These are phyloP conservation scores for Actinopyga echinites DNA, from an alignment of 53 echinoderm and acorn worm species.

Conservation along the genomic window DNA sequence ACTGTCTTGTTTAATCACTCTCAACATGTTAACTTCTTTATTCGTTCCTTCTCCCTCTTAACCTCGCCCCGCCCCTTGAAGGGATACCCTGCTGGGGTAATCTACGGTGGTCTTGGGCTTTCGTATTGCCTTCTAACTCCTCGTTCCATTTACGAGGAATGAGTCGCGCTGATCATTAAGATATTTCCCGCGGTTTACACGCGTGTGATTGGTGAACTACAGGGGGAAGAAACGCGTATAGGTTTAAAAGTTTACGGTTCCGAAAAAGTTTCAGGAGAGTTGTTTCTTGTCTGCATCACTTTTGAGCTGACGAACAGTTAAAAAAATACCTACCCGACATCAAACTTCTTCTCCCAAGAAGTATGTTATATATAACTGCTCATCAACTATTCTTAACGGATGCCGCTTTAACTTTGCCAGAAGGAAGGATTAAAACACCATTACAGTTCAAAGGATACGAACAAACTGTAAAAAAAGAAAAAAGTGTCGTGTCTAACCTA, in stretches of 20 bases:
- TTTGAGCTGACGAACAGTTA: too few relatives aligned
- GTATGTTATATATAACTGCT: too few relatives aligned
- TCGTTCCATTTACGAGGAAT: neutral
- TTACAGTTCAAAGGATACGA: too few relatives aligned
- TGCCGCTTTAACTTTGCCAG: too few relatives aligned
- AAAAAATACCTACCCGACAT: too few relatives aligned
- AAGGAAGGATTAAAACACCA: too few relatives aligned
- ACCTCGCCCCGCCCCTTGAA: conserved; percentile 4
- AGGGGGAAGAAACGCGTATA: neutral
- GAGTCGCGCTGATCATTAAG: conserved; percentile 1
- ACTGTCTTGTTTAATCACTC: conserved; percentile 15
- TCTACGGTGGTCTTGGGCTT: conserved; percentile 24
- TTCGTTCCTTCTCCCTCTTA: conserved; percentile 8
- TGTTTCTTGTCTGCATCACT: neutral
- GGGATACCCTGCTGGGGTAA: conserved; percentile 26
- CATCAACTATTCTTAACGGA: too few relatives aligned
- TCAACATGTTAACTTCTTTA: neutral
- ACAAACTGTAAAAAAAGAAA: too few relatives aligned
- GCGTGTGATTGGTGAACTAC: neutral
- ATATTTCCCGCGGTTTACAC: neutral
- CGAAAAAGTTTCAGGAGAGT: neutral
- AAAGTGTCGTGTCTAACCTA: too few relatives aligned
- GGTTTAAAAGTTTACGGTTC: neutral
- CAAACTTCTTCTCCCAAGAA: too few relatives aligned
- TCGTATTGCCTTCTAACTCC: neutral